Base-by-base conservation (phyloP, 1,140 invertebrate genomes). In the Helicoverpa armigera region DNA sequence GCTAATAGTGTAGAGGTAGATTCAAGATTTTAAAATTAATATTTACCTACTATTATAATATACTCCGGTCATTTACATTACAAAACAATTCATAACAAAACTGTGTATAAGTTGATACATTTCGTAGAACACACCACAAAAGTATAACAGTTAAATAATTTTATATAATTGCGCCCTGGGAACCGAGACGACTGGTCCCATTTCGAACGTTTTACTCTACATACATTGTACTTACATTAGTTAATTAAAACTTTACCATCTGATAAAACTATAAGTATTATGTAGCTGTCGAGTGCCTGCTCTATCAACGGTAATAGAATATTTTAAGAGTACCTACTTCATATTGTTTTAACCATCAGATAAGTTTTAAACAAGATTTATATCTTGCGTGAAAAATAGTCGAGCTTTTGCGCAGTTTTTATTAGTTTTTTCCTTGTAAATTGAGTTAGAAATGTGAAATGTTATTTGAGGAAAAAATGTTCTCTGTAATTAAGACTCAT, bases 181-280 rank as follows among this genome's bases (percentile, higher is more conserved):
- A 77, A 77, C 60, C 60, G 58, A 14, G 13, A 51, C 74, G 35
- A 18, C n/a, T 77, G 75, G 23, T 54, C 61, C 48, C 14, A 61
- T 77, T 77, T 54, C 35, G n/a, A 56, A 35, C 2, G 11, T 58
- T 73, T 56, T 56, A 73, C 48, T 35, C 35, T 14, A 14, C 54
- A 29, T 76, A 31, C 18, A 48, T 35, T 50, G 43, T 76, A 74
- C 18, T 53, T 51, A 77, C 73, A 77, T 54, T 54, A 56, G 75
- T 77, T 72, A 77, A 77, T 77, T 77, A 77, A 77, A 77, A 77
- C 29, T 43, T 58, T 72, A 65, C 50, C 14, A 77, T 77, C 75
- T 18, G 75, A 77, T 77, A 77, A 77, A 54, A 31, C 10, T 67
- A n/a, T 50, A 67, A 50, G 50, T 31, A 76, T 77, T 53, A 65